Percentiles rank a stretch among this genome's conserved stretches.
Conservation (phyloP, 2,888 invertebrate genomes). For the Phania funesta region DNA sequence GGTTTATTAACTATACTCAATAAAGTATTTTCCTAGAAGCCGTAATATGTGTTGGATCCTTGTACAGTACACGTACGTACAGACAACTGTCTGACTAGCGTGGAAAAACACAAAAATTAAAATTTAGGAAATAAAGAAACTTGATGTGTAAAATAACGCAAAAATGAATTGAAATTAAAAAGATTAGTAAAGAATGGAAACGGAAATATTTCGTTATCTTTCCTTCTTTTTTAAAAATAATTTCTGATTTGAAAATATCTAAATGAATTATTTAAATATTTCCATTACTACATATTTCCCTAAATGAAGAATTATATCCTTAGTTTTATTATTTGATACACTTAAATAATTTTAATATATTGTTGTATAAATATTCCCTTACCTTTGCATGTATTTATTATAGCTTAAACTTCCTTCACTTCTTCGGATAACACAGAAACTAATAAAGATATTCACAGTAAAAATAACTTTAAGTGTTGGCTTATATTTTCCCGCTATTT, state of each 20-base stretch:
- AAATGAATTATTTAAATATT: too few species aligned
- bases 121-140: too few species aligned
- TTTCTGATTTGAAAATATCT: too few species aligned
- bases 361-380: not conserved
- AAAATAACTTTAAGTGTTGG: slow-evolving; percentile 42
- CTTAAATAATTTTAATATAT: too few species aligned
- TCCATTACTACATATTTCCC: too few species aligned
- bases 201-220: too few species aligned
- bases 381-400: not conserved
- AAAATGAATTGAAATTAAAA: too few species aligned
- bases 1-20: slow-evolving; percentile 99
- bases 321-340: too few species aligned
- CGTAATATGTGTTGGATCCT: slow-evolving; percentile 98
- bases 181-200: too few species aligned
- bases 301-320: too few species aligned
- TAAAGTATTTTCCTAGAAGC: slow-evolving; percentile 99
- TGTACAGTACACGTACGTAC: slow-evolving; percentile 93
- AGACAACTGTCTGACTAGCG: slow-evolving; percentile 91
- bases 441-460: not conserved
- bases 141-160: too few species aligned
- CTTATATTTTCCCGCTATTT: slow-evolving; percentile 55
- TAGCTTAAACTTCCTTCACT: not conserved
- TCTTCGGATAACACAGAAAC: slow-evolving; percentile 11
- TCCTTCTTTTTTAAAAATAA: too few species aligned
- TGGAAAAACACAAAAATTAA: slow-evolving; percentile 86